These are phyloP conservation scores for Ceyx erithaca DNA, from an alignment of 2,797 vertebrate genomes.

Conservation along the genomic window DNA sequence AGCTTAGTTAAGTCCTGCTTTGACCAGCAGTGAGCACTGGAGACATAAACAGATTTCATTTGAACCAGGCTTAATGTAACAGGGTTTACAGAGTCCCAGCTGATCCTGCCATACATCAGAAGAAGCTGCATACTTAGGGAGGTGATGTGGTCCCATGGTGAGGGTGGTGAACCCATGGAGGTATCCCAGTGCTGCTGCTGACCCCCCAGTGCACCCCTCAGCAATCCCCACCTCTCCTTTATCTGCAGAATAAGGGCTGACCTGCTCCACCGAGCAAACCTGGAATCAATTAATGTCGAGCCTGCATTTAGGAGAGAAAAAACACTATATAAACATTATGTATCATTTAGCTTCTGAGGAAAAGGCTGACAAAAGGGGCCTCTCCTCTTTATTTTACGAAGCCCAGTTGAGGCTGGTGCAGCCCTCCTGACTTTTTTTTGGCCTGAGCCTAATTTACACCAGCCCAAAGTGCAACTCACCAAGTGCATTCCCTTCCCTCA, in stretches of 20 bases:
- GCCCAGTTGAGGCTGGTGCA: not conserved
- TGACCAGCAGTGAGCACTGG: not conserved
- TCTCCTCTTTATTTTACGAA: not conserved
- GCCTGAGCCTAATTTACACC: not conserved
- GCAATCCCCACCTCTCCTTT: not conserved
- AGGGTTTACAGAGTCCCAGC: slow-evolving; percentile 26
- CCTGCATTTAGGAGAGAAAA: slow-evolving; percentile 59
- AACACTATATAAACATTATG: slow-evolving; percentile 67
- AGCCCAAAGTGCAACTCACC: not conserved
- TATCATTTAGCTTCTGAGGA: slow-evolving; percentile 63
- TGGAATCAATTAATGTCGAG: slow-evolving; percentile 70
- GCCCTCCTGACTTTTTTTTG: not conserved
- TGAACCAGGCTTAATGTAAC: slow-evolving; percentile 26
- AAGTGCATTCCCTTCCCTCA: not conserved
- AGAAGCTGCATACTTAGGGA: not conserved
- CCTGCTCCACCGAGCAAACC: slow-evolving; percentile 40
- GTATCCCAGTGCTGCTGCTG: not conserved
- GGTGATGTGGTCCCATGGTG: not conserved
- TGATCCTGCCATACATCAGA: not conserved
- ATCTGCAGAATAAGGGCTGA: slow-evolving; percentile 24
- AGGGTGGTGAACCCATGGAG: not conserved
- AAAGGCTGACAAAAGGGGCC: slow-evolving; percentile 52
- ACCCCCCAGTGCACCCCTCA: not conserved
- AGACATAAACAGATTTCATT: slow-evolving; percentile 60
- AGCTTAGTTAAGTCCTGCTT: slow-evolving; percentile 30